A percentile compares a stretch with the other conserved stretches of the same genome.
Conservation (phyloP, 2,113 vertebrate species). For the Callorhinus ursinus region DNA sequence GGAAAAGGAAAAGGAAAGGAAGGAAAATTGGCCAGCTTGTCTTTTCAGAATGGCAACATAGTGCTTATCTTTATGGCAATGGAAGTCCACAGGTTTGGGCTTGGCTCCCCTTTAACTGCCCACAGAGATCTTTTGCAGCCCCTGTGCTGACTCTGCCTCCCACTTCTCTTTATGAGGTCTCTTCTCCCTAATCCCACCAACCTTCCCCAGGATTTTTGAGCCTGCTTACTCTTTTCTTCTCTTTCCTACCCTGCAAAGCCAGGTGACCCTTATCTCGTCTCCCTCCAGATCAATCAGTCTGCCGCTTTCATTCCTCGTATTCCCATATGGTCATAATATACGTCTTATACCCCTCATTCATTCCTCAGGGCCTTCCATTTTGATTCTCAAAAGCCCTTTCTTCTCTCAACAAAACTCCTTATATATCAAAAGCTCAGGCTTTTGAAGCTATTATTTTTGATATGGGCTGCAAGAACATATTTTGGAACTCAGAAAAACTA, state of each 20-base stretch:
- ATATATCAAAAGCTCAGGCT: background rate
- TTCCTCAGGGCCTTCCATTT: background rate
- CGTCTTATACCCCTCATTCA: background rate
- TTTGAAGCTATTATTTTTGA: background rate
- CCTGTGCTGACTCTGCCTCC: background rate
- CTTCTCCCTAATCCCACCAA: background rate
- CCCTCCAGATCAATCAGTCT: background rate
- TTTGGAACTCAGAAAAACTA: slow-evolving; percentile 29
- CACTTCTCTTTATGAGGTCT: background rate
- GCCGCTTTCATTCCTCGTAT: background rate
- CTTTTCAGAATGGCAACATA: background rate
- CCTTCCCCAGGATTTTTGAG: background rate
- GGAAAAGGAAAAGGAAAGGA: no score
- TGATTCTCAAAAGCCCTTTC: slow-evolving; percentile 31
- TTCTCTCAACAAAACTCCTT: background rate
- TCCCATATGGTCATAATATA: background rate
- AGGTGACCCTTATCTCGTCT: background rate
- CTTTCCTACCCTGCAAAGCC: background rate
- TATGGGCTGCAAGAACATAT: background rate
- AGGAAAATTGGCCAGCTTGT: background rate
- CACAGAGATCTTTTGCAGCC: background rate
- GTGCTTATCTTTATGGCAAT: background rate
- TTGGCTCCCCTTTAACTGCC: background rate
- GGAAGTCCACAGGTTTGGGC: background rate
- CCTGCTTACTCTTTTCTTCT: background rate